Base-by-base conservation (phyloP, 2,888 invertebrate genomes). In the Chymomyza procnemis region DNA sequence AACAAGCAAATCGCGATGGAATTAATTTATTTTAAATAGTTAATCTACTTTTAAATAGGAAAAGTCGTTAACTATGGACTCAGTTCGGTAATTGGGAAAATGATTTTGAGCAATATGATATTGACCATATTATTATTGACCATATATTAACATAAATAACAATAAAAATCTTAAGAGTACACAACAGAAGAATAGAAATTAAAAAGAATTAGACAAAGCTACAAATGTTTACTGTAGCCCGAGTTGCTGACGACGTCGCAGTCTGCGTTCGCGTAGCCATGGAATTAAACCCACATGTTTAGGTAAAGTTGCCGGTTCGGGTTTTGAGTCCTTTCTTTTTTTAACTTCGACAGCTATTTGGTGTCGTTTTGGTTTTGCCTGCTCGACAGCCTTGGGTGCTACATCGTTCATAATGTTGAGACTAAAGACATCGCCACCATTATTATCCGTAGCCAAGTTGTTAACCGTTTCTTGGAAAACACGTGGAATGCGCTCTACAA, bases 391-490 rank as follows among this genome's bases (percentile, higher is more conserved):
- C 12, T 78, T 72, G n/a, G 71, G 73, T 12, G 65, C 4, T 3
- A 66, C 75, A 60, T 83, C 80, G 30, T 75, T 82, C 71, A 78
- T 80, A 6, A 82, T 85, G 57, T 83, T 83, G 1, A 87, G 48
- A 30, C 80, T 87, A 16, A 85, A 85, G 6, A 82, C 69, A 66
- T 87, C 85, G 0, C 69, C 71, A n/a, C 50, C 71, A 18, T 63
- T 66, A 1, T 75, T 64, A 41, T 87, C 85, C 22, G 71, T 50
- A 5, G 85, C 61, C 22, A 87, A 64, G 16, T 78, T 81, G 34
- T 34, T 82, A 0, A 83, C 80, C 0, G 87, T 87, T 5, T 83
- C 83, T 47, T 83, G 83, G 0, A 87, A 67, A 9, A 87, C 87
- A 6, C 71, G 72, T 1, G 83, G 83, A 61, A 83, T 73, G 1